Percentiles rank a stretch among this genome's conserved stretches.
Conservation (phyloP, 2,888 invertebrate species). For the Frankliniella intonsa region DNA sequence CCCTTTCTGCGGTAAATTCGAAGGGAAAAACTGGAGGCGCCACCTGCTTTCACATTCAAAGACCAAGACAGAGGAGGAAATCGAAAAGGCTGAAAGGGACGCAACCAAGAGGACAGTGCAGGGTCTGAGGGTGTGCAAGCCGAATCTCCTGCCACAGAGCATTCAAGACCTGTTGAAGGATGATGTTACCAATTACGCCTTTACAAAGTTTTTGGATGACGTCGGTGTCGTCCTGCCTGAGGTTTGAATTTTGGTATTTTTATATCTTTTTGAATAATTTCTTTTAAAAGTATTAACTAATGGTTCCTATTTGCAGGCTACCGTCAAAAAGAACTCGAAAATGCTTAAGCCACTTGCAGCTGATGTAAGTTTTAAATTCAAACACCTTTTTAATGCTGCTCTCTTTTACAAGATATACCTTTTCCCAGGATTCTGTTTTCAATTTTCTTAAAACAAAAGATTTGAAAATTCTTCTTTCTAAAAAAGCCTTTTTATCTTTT, state of each 20-base stretch:
- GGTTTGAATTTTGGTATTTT: neutral
- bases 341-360: neutral
- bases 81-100: neutral
- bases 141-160: neutral
- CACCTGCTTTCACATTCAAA: too few relatives aligned
- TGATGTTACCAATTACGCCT: neutral
- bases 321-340: neutral
- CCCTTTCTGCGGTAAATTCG: too few relatives aligned
- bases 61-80: neutral
- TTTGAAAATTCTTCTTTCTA: too few relatives aligned
- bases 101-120: neutral
- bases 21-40: too few relatives aligned
- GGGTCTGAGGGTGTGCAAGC: neutral
- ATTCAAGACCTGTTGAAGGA: neutral
- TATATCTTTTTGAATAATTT: neutral
- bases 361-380: neutral
- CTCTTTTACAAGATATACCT: neutral
- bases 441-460: too few relatives aligned
- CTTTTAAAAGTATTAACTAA: neutral
- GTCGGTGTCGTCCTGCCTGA: neutral
- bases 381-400: neutral
- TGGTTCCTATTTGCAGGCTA: neutral
- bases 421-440: neutral
- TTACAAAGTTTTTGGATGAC: neutral
- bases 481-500: too few relatives aligned